These are phyloP conservation scores for Heloderma charlesbogerti DNA, from an alignment of 2,113 vertebrate genomes.

Conservation along the genomic window DNA sequence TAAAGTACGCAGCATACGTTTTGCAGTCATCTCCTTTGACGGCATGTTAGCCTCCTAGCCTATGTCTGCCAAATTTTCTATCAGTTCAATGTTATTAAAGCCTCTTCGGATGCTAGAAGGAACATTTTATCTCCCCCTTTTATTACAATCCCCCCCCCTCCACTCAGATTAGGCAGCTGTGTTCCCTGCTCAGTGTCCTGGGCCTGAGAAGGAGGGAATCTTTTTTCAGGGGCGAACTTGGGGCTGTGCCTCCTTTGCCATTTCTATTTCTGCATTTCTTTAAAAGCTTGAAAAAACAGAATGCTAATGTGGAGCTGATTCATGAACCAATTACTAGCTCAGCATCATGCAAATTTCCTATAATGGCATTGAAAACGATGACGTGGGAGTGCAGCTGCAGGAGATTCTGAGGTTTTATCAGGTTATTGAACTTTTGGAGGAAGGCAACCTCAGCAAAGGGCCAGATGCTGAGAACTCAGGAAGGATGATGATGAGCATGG, in stretches of 20 bases:
- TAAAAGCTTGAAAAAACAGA: neutral
- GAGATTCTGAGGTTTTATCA: neutral
- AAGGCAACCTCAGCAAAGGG: neutral
- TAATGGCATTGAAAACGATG: slow-evolving; percentile 18
- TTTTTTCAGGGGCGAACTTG: neutral
- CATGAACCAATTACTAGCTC: slow-evolving; percentile 2
- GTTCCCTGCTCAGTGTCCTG: neutral
- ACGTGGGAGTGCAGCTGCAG: slow-evolving; percentile 11
- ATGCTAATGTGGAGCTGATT: neutral
- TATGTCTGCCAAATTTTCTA: neutral
- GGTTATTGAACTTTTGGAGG: neutral
- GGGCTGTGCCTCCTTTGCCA: neutral
- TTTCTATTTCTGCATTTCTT: neutral
- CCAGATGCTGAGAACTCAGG: neutral
- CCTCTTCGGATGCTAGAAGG: neutral
- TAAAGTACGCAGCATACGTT: neutral
- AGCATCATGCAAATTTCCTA: slow-evolving; percentile 30
- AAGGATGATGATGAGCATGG: neutral
- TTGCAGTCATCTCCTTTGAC: neutral
- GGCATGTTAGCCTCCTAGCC: neutral
- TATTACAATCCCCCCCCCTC: neutral
- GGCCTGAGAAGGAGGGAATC: neutral
- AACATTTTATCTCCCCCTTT: neutral
- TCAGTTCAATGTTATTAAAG: neutral
- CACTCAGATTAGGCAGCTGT: slow-evolving; percentile 22